Percentiles rank a stretch among this genome's conserved stretches.
These are phyloP conservation scores for Drosophila histrio DNA, from an alignment of 2,888 invertebrate genomes.

Conservation along the genomic window DNA sequence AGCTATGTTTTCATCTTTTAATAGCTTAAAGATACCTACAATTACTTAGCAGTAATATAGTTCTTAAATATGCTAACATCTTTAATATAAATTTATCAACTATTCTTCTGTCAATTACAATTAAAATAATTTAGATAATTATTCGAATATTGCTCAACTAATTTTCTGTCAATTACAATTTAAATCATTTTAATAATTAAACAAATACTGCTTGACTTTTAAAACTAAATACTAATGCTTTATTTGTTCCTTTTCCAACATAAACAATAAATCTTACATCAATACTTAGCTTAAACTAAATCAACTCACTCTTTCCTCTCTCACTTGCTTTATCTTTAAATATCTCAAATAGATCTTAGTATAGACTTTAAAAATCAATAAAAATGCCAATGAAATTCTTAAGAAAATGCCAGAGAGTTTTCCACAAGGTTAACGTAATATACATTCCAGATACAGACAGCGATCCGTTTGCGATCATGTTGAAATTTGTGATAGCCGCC, in stretches of 20 bases:
- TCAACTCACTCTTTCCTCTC: background rate
- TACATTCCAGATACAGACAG: constrained; percentile 36
- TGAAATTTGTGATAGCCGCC: constrained; percentile 75
- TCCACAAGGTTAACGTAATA: constrained; percentile 21
- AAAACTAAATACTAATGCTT: too few species aligned
- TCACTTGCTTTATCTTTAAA: background rate
- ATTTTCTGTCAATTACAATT: too few species aligned
- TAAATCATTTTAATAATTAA: too few species aligned
- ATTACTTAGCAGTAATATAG: too few species aligned
- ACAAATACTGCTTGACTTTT: too few species aligned
- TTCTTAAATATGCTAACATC: too few species aligned
- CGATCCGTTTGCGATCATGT: constrained; percentile 67
- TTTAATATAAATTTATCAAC: too few species aligned
- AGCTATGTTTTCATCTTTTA: too few species aligned
- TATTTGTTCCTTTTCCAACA: background rate
- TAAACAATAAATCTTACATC: background rate
- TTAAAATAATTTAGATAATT: too few species aligned
- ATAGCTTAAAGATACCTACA: too few species aligned
- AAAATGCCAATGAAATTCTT: constrained; percentile 53
- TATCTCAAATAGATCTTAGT: constrained; percentile 2
- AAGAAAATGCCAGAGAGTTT: constrained; percentile 32
- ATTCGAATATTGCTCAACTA: too few species aligned
- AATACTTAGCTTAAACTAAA: background rate
- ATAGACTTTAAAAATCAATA: constrained; percentile 49
- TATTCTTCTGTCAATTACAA: too few species aligned